Evolutionary conservation across 2,888 invertebrate genomes (phyloP).

Genomic region (Chironomus tentans): DNA sequence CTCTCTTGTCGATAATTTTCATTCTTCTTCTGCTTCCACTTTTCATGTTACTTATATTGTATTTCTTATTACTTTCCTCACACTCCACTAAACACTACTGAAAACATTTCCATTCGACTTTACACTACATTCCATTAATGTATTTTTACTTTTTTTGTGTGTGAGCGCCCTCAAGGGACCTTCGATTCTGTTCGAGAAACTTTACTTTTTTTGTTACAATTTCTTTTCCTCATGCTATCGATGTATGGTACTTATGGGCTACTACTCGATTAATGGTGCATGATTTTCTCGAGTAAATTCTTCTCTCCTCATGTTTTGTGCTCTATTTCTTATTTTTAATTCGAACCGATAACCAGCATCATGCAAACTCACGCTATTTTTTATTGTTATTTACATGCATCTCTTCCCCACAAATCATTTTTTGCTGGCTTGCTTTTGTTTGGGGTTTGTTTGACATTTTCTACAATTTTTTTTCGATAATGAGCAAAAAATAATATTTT

Average conservation of each 20-base stretch:
- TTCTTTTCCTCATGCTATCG: not conserved
- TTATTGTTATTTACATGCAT: not conserved
- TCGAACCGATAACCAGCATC: slow-evolving; percentile 6
- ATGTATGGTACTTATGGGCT: not conserved
- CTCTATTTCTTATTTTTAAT: not conserved
- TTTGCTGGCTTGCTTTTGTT: not conserved
- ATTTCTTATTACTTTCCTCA: not conserved
- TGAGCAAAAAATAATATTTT: slow-evolving; percentile 21
- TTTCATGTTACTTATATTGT: not conserved
- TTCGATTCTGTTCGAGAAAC: not conserved
- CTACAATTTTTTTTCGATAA: not conserved
- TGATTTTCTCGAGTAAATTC: slow-evolving; percentile 4
- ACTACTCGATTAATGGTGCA: slow-evolving; percentile 10
- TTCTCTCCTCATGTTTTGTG: not conserved
- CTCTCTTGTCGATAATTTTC: not conserved
- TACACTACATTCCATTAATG: slow-evolving; percentile 22
- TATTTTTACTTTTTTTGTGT: slow-evolving; percentile 15
- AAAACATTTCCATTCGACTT: slow-evolving; percentile 6
- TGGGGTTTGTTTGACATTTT: not conserved
- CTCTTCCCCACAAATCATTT: not conserved
- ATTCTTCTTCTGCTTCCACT: not conserved
- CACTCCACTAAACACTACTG: not conserved
- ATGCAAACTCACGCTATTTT: not conserved
- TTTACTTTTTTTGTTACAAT: not conserved
- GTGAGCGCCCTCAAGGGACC: slow-evolving; percentile 14